These are phyloP conservation scores for Desoria tigrina DNA, from an alignment of 2,888 invertebrate species.

Conservation along the genomic window DNA sequence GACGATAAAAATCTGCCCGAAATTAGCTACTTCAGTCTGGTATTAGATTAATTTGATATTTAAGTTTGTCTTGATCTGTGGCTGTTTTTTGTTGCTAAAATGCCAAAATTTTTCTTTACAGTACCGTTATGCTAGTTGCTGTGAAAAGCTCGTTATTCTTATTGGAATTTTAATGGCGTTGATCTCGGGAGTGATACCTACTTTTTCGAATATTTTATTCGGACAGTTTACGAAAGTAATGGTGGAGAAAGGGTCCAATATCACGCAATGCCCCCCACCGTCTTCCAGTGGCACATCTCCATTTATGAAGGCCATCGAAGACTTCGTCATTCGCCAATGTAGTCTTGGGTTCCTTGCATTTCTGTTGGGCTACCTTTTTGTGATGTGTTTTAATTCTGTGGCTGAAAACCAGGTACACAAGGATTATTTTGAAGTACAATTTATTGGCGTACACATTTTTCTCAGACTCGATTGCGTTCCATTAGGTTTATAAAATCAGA, in stretches of 20 bases:
- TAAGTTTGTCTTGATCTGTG: too few species aligned
- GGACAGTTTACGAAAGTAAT: conserved; percentile 46
- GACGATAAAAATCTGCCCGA: too few species aligned
- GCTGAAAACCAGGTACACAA: conserved; percentile 45
- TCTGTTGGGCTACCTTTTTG: conserved; percentile 42
- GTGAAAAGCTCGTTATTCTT: conserved; percentile 30
- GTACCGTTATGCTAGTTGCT: conserved; percentile 37
- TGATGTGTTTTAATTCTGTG: conserved; percentile 43
- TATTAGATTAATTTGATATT: too few species aligned
- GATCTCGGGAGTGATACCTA: conserved; percentile 22
- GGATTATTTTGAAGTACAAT: conserved; percentile 1
- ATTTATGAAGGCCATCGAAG: conserved; percentile 45
- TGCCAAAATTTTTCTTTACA: too few species aligned
- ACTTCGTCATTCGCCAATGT: conserved; percentile 36
- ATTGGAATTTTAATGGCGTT: conserved; percentile 17
- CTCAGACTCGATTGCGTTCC: conserved; percentile 2
- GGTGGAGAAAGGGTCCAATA: conserved; percentile 38
- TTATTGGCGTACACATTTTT: too few species aligned
- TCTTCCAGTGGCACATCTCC: conserved; percentile 28
- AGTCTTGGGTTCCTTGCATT: conserved; percentile 32
- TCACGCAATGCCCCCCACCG: conserved; percentile 34
- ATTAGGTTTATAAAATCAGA: conserved; percentile 54
- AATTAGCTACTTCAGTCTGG: too few species aligned
- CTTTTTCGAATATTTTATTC: conserved; percentile 38
- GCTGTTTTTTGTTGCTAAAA: too few species aligned